Percentiles rank a stretch among this genome's conserved stretches.
Conservation (phyloP, 2,888 invertebrate species). For the Plagodis dolabraria region DNA sequence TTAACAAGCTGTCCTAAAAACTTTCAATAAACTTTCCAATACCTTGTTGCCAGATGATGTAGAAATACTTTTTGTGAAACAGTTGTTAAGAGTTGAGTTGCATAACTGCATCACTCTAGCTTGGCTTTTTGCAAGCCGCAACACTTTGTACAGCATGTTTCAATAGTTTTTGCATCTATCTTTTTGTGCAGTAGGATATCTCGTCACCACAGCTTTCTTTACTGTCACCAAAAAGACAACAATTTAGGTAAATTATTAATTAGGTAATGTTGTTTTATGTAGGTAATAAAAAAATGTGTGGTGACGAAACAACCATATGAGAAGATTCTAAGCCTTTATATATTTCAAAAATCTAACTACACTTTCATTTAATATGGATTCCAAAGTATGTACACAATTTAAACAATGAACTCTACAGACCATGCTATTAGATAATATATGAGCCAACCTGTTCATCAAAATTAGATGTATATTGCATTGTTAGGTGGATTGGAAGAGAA, state of each 20-base stretch:
- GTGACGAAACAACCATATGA: constrained; percentile 73
- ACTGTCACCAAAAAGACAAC: constrained; percentile 58
- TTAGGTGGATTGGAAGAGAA: constrained; percentile 50
- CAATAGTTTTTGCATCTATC: constrained; percentile 46
- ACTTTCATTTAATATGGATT: neutral
- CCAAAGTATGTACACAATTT: constrained; percentile 3
- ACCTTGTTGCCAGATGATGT: constrained; percentile 76
- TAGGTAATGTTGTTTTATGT: neutral
- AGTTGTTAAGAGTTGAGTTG: constrained; percentile 54
- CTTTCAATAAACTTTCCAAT: constrained; percentile 51
- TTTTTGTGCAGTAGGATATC: constrained; percentile 59
- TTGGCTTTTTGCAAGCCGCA: constrained; percentile 58
- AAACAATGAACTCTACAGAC: constrained; percentile 29
- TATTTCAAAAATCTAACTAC: constrained; percentile 19
- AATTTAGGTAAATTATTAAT: constrained; percentile 12
- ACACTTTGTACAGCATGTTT: constrained; percentile 68
- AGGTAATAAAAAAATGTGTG: constrained; percentile 27
- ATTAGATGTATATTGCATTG: constrained; percentile 50
- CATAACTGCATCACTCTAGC: constrained; percentile 55
- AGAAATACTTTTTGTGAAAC: constrained; percentile 69
- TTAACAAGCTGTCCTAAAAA: constrained; percentile 3
- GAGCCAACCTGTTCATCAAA: constrained; percentile 68
- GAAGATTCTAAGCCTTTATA: constrained; percentile 51
- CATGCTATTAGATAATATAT: constrained; percentile 24
- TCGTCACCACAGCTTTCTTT: constrained; percentile 70